Conservation (phyloP, 2,113 vertebrate species). For the Halcyon malimbica region DNA sequence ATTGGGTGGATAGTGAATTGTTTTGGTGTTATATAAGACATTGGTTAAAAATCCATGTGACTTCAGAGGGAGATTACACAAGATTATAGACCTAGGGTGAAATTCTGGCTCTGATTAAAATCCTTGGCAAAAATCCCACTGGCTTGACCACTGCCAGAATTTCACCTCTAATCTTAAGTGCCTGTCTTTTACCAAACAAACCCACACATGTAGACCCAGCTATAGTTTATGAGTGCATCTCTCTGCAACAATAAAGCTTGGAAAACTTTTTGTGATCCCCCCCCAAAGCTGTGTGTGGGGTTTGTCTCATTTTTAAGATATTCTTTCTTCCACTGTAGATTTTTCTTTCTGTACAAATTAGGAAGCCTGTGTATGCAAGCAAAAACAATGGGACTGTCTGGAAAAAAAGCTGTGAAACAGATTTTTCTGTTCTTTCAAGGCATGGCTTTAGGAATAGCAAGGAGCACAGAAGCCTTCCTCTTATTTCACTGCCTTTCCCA, state of each 20-base stretch:
- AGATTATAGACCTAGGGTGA: slow-evolving; percentile 54
- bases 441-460: not conserved
- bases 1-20: not conserved
- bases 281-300: not conserved
- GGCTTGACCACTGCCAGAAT: slow-evolving; percentile 14
- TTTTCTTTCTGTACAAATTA: not conserved
- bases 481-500: not conserved
- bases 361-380: not conserved
- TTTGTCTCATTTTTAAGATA: not conserved
- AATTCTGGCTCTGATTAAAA: slow-evolving; percentile 56
- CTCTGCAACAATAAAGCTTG: not conserved
- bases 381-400: not conserved
- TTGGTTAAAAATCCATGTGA: slow-evolving; percentile 41
- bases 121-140: slow-evolving; percentile 28
- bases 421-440: not conserved
- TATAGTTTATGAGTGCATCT: not conserved
- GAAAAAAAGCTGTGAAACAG: not conserved
- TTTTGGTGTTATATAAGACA: slow-evolving; percentile 24
- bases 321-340: not conserved
- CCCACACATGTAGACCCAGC: not conserved
- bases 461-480: not conserved
- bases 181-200: not conserved
- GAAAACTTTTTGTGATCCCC: not conserved
- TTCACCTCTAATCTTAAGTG: not conserved
- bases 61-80: slow-evolving; percentile 60